A percentile compares a stretch with the other conserved stretches of the same genome.
Conservation (phyloP, 2,888 invertebrate genomes). For the Acrobasis repandana region DNA sequence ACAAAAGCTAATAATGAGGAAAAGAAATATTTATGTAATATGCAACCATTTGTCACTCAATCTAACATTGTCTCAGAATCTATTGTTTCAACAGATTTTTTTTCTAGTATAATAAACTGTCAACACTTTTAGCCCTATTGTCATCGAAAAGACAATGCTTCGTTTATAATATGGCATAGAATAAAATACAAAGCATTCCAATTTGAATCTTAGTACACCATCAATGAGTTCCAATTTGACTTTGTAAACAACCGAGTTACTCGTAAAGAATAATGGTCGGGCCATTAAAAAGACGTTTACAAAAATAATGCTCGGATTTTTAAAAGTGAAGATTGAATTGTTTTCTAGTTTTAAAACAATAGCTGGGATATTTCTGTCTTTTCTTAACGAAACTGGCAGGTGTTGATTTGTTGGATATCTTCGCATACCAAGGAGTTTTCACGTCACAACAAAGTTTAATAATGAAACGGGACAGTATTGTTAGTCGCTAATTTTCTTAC, state of each 20-base stretch:
- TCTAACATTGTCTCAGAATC: constrained; percentile 58
- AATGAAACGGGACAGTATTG: constrained; percentile 56
- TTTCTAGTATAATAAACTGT: constrained; percentile 66
- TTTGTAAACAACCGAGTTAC: constrained; percentile 39
- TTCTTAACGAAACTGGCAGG: constrained; percentile 69
- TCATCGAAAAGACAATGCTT: constrained; percentile 63
- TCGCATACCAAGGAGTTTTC: constrained; percentile 62
- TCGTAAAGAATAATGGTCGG: constrained; percentile 39
- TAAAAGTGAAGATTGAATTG: constrained; percentile 65
- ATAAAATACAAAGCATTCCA: constrained; percentile 34
- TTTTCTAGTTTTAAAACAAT: constrained; percentile 69
- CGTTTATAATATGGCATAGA: constrained; percentile 34
- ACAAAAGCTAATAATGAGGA: background rate
- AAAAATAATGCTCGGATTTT: constrained; percentile 57
- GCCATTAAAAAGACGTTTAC: constrained; percentile 55
- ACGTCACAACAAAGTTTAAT: constrained; percentile 69
- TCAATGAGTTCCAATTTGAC: constrained; percentile 29
- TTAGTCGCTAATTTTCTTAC: constrained; percentile 59
- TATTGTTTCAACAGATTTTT: constrained; percentile 55
- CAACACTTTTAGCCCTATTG: constrained; percentile 67
- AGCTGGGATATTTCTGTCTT: constrained; percentile 58
- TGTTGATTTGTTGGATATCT: constrained; percentile 72
- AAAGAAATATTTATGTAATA: constrained; percentile 26
- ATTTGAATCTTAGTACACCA: constrained; percentile 37
- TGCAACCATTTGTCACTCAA: constrained; percentile 69